Evolutionary conservation across 2,888 invertebrate genomes (phyloP).

Genomic region (Hydropsyche betteni): DNA sequence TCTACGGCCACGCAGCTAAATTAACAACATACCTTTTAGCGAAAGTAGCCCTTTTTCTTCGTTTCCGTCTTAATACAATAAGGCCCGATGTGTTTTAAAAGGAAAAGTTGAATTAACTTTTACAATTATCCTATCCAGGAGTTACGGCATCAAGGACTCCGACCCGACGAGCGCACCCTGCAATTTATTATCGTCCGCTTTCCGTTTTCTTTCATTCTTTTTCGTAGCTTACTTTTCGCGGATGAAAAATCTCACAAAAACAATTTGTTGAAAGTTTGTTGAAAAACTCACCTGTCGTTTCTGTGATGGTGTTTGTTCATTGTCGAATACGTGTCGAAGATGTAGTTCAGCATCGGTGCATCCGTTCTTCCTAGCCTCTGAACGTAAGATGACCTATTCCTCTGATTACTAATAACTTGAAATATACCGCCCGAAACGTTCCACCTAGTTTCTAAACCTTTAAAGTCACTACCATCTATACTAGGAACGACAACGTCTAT

Average conservation of each 20-base stretch:
- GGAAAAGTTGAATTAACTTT: slow-evolving; percentile 42
- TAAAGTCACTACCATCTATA: slow-evolving; percentile 38
- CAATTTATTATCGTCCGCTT: slow-evolving; percentile 16
- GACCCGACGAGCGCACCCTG: neutral
- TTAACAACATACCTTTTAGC: slow-evolving; percentile 43
- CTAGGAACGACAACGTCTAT: slow-evolving; percentile 48
- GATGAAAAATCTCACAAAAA: neutral
- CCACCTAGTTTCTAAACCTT: slow-evolving; percentile 33
- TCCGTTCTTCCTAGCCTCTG: slow-evolving; percentile 67
- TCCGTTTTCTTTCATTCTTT: slow-evolving; percentile 2
- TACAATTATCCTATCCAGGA: slow-evolving; percentile 25
- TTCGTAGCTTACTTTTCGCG: neutral
- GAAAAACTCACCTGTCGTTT: slow-evolving; percentile 61
- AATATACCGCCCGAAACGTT: slow-evolving; percentile 17
- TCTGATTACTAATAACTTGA: neutral
- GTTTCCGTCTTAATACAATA: slow-evolving; percentile 43
- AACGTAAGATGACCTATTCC: slow-evolving; percentile 32
- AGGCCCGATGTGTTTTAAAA: slow-evolving; percentile 42
- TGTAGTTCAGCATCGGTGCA: slow-evolving; percentile 77
- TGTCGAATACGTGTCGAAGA: slow-evolving; percentile 75
- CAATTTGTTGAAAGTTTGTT: neutral
- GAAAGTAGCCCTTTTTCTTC: slow-evolving; percentile 37
- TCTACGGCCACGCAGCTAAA: slow-evolving; percentile 16
- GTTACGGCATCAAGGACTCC: slow-evolving; percentile 15
- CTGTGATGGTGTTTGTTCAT: slow-evolving; percentile 77